phyloP scores from a whole-genome alignment of 2,888 invertebrate species.

The Nowickia ferox region DNA sequence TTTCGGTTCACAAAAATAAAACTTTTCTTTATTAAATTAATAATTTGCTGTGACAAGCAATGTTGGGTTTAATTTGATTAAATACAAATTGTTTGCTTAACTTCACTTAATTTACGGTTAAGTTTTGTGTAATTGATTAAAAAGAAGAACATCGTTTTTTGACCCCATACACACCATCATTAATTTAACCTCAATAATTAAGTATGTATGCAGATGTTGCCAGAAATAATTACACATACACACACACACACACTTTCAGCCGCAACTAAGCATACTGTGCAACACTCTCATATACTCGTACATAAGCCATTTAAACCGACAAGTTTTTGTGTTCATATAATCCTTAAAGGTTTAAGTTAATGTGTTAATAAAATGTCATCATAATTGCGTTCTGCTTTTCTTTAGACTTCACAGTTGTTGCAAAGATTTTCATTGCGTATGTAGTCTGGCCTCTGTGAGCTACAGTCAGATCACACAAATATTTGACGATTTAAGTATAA shows the following conservation, averaged over 20 bases:
- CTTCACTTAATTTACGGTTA: conserved; percentile 27
- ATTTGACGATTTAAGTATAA: neutral
- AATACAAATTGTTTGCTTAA: conserved; percentile 40
- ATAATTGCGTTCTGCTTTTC: conserved; percentile 41
- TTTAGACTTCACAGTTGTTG: neutral
- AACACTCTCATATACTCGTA: neutral
- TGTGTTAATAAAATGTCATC: conserved; percentile 61
- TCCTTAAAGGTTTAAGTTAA: conserved; percentile 51
- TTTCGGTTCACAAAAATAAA: neutral
- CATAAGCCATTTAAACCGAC: neutral
- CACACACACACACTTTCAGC: neutral
- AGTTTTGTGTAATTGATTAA: conserved; percentile 47
- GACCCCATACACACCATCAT: conserved; percentile 6
- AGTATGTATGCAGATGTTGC: neutral
- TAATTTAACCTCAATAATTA: conserved; percentile 9
- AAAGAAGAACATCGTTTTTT: conserved; percentile 7
- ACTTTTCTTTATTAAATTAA: neutral
- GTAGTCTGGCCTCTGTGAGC: neutral
- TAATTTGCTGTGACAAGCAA: neutral
- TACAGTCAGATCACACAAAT: neutral
- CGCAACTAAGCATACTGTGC: neutral
- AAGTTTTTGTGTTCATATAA: conserved; percentile 5
- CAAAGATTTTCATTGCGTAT: neutral
- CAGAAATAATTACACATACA: neutral
- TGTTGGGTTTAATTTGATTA: conserved; percentile 31